These are phyloP conservation scores for Nannoperca australis DNA, from an alignment of 2,797 vertebrate genomes.

Conservation along the genomic window DNA sequence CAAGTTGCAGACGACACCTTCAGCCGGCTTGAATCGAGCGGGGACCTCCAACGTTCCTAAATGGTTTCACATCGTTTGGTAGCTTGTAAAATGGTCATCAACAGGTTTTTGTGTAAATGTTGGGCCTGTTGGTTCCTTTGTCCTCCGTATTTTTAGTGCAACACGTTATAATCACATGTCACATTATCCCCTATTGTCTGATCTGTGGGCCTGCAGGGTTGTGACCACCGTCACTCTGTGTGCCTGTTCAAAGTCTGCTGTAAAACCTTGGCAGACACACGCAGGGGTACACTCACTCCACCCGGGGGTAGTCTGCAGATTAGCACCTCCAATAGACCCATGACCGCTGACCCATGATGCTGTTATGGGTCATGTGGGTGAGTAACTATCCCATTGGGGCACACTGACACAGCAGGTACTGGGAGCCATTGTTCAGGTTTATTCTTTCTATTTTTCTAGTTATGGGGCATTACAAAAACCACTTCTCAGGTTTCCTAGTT, in stretches of 20 bases:
- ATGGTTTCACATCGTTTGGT: too few relatives aligned
- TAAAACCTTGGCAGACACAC: neutral
- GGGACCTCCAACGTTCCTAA: too few relatives aligned
- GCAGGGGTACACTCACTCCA: conserved; percentile 6
- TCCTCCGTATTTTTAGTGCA: neutral
- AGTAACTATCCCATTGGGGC: conserved; percentile 23
- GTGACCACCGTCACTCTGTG: neutral
- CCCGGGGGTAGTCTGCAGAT: neutral
- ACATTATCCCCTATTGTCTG: neutral
- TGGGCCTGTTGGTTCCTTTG: neutral
- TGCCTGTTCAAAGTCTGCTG: neutral
- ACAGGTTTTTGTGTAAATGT: neutral
- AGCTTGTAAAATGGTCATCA: neutral
- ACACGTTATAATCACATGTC: neutral
- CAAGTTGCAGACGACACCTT: too few relatives aligned
- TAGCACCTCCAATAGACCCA: conserved; percentile 1
- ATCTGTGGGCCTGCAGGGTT: neutral
- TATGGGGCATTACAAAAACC: conserved; percentile 30
- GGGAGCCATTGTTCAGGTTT: conserved; percentile 21
- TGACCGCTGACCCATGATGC: conserved; percentile 7
- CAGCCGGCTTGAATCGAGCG: too few relatives aligned
- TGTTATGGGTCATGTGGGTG: conserved; percentile 2
- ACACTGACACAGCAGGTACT: conserved; percentile 5
- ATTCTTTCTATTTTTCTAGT: neutral
- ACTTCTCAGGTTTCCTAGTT: conserved; percentile 34